Evolutionary conservation across 2,113 vertebrate species (phyloP), one percentile per base, ranked within the genome.

Genomic region (Aleadryas rufinucha): DNA sequence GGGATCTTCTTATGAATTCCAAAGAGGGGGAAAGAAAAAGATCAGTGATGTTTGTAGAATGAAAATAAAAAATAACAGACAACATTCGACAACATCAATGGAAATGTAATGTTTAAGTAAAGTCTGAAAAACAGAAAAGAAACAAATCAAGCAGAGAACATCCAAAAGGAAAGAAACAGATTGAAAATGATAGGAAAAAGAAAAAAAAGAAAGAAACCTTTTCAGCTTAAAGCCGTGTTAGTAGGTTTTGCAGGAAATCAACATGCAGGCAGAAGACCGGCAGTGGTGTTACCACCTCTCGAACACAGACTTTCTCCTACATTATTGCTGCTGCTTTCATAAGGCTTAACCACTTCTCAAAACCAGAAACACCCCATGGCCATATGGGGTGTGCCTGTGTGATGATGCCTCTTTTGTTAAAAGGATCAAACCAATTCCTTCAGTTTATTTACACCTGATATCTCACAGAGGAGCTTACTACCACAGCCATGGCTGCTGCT

Each of bases 1-100:
- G 98, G 98, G 98, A 97, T 99, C 99, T 99, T 99, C 99, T 99
- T 98, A 98, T 97, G 98, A 98, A 98, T 98, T 98, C 98, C 98
- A 98, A 98, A 98, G 97, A 98, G 42, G 90, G 98, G 98, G 97
- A 97, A 98, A 98, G 93, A 98, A 98, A 98, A 97, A 98, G 97
- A 97, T 99, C 98, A 99, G 97, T 98, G 98, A 98, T 97, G 98
- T 97, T 98, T 97, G 98, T 49, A 97, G 98, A 97, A 98, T 97
- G 97, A 98, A 97, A 95, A 97, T 84, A 93, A 95, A 87, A 93
- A 75, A 89, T 8, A 95, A 94, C 57, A 96, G 49, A 95, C 76
- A 96, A 96, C 68, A 97, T 95, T 90, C 96, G 93, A 98, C 50
- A 98, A 97, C 94, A 97, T 95, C 96, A 95, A 97, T 39, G 96